Base-by-base conservation (phyloP, 2,888 invertebrate species). In the Callimorpha dominula region DNA sequence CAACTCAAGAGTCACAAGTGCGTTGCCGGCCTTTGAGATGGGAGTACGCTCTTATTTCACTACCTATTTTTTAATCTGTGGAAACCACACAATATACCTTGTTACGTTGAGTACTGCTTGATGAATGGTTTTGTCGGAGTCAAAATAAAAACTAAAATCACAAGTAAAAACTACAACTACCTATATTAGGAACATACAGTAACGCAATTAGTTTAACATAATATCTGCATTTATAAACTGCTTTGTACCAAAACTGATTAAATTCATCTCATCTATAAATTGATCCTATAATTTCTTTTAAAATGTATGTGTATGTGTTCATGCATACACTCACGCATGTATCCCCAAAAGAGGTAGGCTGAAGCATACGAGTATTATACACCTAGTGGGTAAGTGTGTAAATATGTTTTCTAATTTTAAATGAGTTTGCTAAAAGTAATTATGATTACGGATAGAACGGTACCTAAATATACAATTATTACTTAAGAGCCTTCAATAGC, bases 401-500 rank as follows among this genome's bases (percentile, higher is more conserved):
- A 31, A 14, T 14, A 60, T 12, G 31, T 31, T 60, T 31, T 60
- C 60, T 60, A 31, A 60, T 31, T 31, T 31, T 31, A 2, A 60
- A 31, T 60, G 31, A 46, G 43, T 46, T 6, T 46, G 43, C 9
- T 46, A 0, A 46, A 46, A 0, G 62, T 62, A 42, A 62, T 40
- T 40, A 40, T 20, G 40, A 42, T 14, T 62, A 64, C 50, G 75
- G 80, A 77, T 69, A 70, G 43, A 9, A 46, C 43, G 43, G 40
- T 76, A 75, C 63, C 74, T 72, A 74, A 62, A 74, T 73, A 73
- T 65, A 72, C 64, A 73, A 72, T 70, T 74, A 66, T 78, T 78
- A 75, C 79, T 78, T 64, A 69, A 64, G 74, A 81, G 74, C 77
- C 78, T 76, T 80, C 75, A 78, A 84, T 78, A 77, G 72, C 72